Evolutionary conservation across 2,113 vertebrate genomes (phyloP), one percentile per base, ranked within the genome.

Genomic region (Brachirus orientalis): DNA sequence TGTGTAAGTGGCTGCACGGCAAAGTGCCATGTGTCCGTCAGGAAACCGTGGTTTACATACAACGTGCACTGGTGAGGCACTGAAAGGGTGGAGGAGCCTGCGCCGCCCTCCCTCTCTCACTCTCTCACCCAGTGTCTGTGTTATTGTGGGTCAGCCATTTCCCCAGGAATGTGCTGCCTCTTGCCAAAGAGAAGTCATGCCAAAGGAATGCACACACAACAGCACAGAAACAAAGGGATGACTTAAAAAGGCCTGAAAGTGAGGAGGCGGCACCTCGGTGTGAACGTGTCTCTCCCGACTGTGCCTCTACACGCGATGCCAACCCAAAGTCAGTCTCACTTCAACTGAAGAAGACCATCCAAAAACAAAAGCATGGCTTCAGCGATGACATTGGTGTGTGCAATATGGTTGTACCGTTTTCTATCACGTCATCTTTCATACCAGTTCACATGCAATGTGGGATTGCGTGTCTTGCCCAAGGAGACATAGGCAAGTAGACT

Each of bases 211-310:
- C 85, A 71, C 83, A 84, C 85, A 80, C 51, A 84, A 80, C 83
- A 70, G 69, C 19, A 59, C 67, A 89, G 81, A 88, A 90, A 85
- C 83, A 86, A 79, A 51, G 51, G 82, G 87, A 90, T 91, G 90
- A 92, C 90, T 93, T 91, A 89, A 93, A 93, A 92, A 91, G 90
- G 90, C 77, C 75, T 80, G 87, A 86, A 80, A 79, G 81, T 57
- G 57, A 53, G 58, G 67, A 79, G 75, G 40, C 40, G 7, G 28
- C 17, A 41, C 2, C 43, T 12, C 6, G 38, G 5, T 6, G 41
- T 20, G 2, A 17, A 4, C 6, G 28, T 38, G 16, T 33, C 28
- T 74, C 59, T 46, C 50, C 28, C 17, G 28, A 43, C 40, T 36
- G 44, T 37, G 35, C 11, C 22, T 52, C 5, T 18, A 4, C 40